Percentiles rank a stretch among this genome's conserved stretches.
Evolutionary conservation across 2,888 invertebrate genomes (phyloP).

Genomic region (Melieria picta): DNA sequence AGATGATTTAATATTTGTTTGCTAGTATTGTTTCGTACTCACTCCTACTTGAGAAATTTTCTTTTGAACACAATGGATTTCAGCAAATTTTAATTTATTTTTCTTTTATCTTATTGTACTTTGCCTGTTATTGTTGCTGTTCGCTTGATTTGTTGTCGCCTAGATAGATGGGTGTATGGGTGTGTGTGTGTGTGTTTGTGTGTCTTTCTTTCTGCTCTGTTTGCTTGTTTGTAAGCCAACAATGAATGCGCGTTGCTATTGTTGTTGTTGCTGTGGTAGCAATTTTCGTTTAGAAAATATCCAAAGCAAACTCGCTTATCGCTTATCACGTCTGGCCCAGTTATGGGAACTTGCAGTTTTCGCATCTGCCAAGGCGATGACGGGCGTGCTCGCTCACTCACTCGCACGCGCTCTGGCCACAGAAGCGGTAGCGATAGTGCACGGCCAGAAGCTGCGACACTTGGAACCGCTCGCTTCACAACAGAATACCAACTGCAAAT

Average conservation of each 20-base stretch:
- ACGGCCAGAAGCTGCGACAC: neutral
- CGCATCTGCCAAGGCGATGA: neutral
- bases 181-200: neutral
- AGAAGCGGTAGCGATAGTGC: neutral
- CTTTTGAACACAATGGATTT: conserved; percentile 45
- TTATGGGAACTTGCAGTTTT: too few species aligned
- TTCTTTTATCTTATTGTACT: conserved; percentile 37
- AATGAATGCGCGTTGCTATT: neutral
- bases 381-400: neutral
- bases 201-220: neutral
- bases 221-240: neutral
- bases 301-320: too few species aligned
- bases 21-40: conserved; percentile 3
- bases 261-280: neutral
- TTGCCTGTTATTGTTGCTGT: neutral
- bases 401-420: too few species aligned
- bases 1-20: neutral
- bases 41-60: conserved; percentile 2
- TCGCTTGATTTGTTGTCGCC: conserved; percentile 3
- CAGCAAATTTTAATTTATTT: conserved; percentile 42
- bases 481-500: conserved; percentile 10
- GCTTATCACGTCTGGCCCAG: too few species aligned
- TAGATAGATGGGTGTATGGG: conserved; percentile 6
- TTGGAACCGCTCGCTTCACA: neutral
- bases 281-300: too few species aligned